Evolutionary conservation across 2,888 invertebrate genomes (phyloP).

Genomic region (Epiblema foenella): DNA sequence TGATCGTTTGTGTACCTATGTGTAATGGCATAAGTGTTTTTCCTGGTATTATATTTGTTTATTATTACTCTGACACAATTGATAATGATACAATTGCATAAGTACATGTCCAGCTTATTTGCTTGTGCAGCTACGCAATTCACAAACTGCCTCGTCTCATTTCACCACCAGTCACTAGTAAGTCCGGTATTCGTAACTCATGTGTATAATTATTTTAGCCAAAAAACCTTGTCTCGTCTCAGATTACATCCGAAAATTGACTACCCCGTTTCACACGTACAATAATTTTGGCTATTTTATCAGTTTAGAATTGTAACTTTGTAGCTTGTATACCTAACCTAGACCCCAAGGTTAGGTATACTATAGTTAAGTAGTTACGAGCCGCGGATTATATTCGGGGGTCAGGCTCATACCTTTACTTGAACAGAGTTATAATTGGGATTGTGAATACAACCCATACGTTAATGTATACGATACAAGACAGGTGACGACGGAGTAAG

Average conservation of each 20-base stretch:
- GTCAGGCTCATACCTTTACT: background rate
- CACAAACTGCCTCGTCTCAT: background rate
- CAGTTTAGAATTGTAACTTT: no score
- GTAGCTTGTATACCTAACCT: no score
- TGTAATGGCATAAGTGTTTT: background rate
- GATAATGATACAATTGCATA: slow-evolving; percentile 18
- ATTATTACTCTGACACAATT: slow-evolving; percentile 15
- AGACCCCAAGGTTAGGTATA: no score
- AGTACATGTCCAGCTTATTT: background rate
- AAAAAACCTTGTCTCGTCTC: no score
- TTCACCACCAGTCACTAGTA: background rate
- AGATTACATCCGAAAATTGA: no score
- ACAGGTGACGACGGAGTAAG: slow-evolving; percentile 6
- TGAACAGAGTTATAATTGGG: background rate
- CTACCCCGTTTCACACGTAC: no score
- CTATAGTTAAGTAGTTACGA: background rate
- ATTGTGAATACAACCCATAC: background rate
- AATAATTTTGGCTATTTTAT: no score
- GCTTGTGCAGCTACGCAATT: slow-evolving; percentile 4
- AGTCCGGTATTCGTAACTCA: background rate
- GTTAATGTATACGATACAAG: slow-evolving; percentile 8
- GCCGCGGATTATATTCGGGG: background rate
- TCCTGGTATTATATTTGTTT: background rate
- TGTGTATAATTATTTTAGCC: no score
- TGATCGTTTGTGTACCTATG: no score